Evolutionary conservation across 2,113 vertebrate genomes (phyloP), one percentile per base, ranked within the genome.

Genomic region (Mugil cephalus): DNA sequence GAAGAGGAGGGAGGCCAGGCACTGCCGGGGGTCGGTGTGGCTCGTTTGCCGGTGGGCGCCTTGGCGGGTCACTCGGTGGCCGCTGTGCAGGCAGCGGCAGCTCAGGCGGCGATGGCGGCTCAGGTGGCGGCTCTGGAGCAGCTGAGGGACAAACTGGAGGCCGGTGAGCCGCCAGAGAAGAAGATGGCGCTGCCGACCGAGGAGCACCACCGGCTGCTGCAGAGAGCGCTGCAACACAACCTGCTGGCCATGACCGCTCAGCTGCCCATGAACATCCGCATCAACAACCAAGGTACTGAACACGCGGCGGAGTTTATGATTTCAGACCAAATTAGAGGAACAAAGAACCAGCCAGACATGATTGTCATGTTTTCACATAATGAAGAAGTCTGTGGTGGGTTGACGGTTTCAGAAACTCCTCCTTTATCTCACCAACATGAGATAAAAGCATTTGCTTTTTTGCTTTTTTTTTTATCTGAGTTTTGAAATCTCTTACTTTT

Each of bases 191-290:
- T 98, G 70, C 94, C 95, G 0, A 81, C 95, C 0, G 97, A 99
- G 0, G 97, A 99, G 18, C 97, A 99, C 55, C 97, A 98, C 75
- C 89, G 96, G 17, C 88, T 99, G 36, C 93, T 99, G 89, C 98
- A 99, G 87, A 94, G 96, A 51, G 96, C 96, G 0, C 88, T 99
- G 62, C 97, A 99, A 92, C 97, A 99, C 84, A 99, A 98, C 93
- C 93, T 99, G 67, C 92, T 99, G 83, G 96, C 97, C 72, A 98
- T 98, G 97, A 96, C 95, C 0, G 93, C 95, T 1, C 98, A 99
- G 92, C 89, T 99, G 79, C 98, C 98, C 18, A 99, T 99, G 98
- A 99, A 95, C 92, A 97, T 99, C 83, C 96, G 97, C 48, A 99
- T 99, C 93, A 98, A 95, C 88, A 97, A 94, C 93, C 97, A 97